phyloP scores from a whole-genome alignment of 2,888 invertebrate genomes.

The Cataglyphis rosenhaueri region DNA sequence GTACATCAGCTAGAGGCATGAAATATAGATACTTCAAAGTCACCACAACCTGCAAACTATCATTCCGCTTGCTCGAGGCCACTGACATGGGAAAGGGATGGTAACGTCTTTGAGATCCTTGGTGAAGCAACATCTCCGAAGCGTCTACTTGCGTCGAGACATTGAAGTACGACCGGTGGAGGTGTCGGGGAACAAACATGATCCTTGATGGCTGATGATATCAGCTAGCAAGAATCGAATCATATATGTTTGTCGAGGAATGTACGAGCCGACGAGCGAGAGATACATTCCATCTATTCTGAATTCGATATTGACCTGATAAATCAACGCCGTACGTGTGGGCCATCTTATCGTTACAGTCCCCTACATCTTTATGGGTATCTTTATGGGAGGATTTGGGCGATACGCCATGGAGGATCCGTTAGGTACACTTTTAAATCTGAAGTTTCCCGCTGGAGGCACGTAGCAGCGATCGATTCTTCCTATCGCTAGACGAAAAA shows the following conservation, averaged over 20 bases:
- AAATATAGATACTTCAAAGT: slow-evolving; percentile 2
- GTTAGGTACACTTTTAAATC: slow-evolving; percentile 63
- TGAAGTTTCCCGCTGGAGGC: slow-evolving; percentile 54
- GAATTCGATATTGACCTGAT: slow-evolving; percentile 73
- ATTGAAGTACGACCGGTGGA: background rate
- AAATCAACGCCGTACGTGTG: slow-evolving; percentile 62
- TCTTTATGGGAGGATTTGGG: slow-evolving; percentile 54
- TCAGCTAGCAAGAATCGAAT: slow-evolving; percentile 32
- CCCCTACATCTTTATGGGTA: slow-evolving; percentile 47
- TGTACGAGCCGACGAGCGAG: slow-evolving; percentile 1
- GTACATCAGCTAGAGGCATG: background rate
- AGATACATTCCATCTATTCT: slow-evolving; percentile 53
- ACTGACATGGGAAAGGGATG: slow-evolving; percentile 23
- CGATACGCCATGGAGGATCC: slow-evolving; percentile 30
- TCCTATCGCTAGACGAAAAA: slow-evolving; percentile 53
- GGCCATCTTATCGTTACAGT: slow-evolving; percentile 68
- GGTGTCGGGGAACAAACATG: slow-evolving; percentile 23
- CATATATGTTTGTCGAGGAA: slow-evolving; percentile 14
- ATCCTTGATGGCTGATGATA: slow-evolving; percentile 24
- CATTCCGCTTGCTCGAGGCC: slow-evolving; percentile 19
- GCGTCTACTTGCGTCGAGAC: slow-evolving; percentile 22
- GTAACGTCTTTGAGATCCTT: slow-evolving; percentile 20
- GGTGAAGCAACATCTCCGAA: background rate
- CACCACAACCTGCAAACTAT: slow-evolving; percentile 3
- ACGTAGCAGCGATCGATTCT: slow-evolving; percentile 57